A percentile compares a stretch with the other conserved stretches of the same genome.
phyloP scores from a whole-genome alignment of 2,797 vertebrate genomes.

The Mus caroli region DNA sequence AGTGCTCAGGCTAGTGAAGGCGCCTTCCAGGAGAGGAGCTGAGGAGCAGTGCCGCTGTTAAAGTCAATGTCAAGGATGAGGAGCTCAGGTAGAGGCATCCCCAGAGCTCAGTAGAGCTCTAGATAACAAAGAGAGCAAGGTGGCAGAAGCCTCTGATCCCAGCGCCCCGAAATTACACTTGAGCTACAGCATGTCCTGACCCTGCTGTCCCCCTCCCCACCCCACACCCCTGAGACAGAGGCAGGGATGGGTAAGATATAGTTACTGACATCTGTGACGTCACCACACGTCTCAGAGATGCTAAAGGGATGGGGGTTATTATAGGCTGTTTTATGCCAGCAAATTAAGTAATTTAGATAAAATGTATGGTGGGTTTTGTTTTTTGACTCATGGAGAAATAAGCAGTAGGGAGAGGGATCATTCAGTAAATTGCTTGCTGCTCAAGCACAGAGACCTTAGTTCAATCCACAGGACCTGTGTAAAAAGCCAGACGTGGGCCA shows the following conservation, averaged over 20 bases:
- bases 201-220: too few relatives aligned
- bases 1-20: neutral
- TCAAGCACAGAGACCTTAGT: neutral
- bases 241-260: neutral
- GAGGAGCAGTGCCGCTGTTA: neutral
- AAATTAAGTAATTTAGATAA: neutral
- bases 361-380: neutral
- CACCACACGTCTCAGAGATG: neutral
- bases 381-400: slow-evolving; percentile 24
- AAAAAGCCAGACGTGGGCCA: neutral
- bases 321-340: neutral
- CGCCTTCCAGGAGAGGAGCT: neutral
- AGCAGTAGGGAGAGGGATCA: neutral
- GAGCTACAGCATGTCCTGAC: neutral
- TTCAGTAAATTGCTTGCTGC: neutral
- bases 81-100: neutral
- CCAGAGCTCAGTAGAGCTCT: neutral
- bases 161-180: neutral
- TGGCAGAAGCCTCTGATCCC: neutral
- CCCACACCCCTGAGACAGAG: neutral
- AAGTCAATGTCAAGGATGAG: neutral
- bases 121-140: neutral
- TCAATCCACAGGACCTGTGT: neutral
- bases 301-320: neutral
- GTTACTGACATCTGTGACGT: neutral